Percentiles rank a stretch among this genome's conserved stretches.
Evolutionary conservation across 2,888 invertebrate species (phyloP).

Genomic region (Zootermopsis nevadensis): DNA sequence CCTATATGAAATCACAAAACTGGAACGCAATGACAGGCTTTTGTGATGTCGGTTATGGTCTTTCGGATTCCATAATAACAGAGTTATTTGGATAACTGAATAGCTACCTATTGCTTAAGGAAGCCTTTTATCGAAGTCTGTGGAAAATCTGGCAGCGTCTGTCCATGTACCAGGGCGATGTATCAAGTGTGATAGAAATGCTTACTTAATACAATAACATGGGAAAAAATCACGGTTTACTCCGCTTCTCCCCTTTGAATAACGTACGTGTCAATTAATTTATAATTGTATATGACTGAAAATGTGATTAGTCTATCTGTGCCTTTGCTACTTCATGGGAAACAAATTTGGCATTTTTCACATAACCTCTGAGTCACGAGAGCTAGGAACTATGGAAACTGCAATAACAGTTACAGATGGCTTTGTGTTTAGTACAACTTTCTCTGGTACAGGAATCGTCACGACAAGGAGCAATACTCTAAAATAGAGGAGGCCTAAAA

Average conservation of each 20-base stretch:
- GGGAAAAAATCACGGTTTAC: not conserved
- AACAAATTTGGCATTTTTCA: slow-evolving; percentile 24
- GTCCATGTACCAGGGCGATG: too few relatives aligned
- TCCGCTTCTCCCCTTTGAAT: not conserved
- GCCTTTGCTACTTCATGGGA: not conserved
- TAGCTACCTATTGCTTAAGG: too few relatives aligned
- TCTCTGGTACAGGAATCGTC: slow-evolving; percentile 19
- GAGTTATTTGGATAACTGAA: too few relatives aligned
- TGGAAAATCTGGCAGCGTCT: too few relatives aligned
- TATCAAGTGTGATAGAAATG: too few relatives aligned
- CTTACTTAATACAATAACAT: not conserved
- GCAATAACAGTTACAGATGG: not conserved
- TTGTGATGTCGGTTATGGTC: too few relatives aligned
- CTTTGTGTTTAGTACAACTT: slow-evolving; percentile 6
- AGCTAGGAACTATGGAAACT: not conserved
- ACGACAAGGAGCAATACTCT: not conserved
- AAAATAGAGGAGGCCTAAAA: slow-evolving; percentile 15
- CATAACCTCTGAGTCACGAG: not conserved
- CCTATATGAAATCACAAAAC: too few relatives aligned
- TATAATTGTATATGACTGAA: not conserved
- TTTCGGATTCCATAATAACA: too few relatives aligned
- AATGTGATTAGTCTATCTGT: not conserved
- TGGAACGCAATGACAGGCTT: too few relatives aligned
- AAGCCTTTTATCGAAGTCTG: too few relatives aligned
- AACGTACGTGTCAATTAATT: not conserved